phyloP scores from a whole-genome alignment of 2,113 vertebrate species.

The Ancistrus triradiatus region DNA sequence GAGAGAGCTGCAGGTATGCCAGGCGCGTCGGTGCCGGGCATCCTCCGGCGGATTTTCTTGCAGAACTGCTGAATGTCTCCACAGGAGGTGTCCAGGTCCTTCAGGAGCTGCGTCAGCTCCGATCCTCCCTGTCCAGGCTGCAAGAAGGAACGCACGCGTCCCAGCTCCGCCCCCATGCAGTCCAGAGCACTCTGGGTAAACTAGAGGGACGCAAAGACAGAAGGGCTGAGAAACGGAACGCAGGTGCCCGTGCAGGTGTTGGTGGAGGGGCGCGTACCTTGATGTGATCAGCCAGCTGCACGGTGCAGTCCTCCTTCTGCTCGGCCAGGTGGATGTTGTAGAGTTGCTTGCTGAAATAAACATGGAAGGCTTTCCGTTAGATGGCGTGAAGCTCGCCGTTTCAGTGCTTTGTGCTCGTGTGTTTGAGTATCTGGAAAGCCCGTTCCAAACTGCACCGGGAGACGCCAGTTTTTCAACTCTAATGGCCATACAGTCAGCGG shows the following conservation, averaged over 20 bases:
- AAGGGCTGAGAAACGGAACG: too few relatives aligned
- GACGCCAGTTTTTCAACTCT: too few relatives aligned
- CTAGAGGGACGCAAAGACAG: slow-evolving; percentile 55
- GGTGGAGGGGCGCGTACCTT: slow-evolving; percentile 48
- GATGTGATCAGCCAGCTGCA: slow-evolving; percentile 93
- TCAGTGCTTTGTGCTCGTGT: too few relatives aligned
- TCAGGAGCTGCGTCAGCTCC: slow-evolving; percentile 80
- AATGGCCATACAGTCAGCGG: too few relatives aligned
- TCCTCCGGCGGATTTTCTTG: slow-evolving; percentile 94
- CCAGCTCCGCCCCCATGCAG: slow-evolving; percentile 92
- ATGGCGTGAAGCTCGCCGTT: too few relatives aligned
- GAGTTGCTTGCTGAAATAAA: too few relatives aligned
- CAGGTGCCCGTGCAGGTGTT: neutral
- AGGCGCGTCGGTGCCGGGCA: slow-evolving; percentile 89
- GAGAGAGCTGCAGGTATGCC: slow-evolving; percentile 83
- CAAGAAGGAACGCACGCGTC: slow-evolving; percentile 83
- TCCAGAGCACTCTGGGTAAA: slow-evolving; percentile 96
- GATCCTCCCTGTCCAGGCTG: slow-evolving; percentile 85
- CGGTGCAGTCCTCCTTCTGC: slow-evolving; percentile 86
- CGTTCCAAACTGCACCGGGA: too few relatives aligned
- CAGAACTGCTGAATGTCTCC: slow-evolving; percentile 94
- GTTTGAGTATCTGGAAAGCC: too few relatives aligned
- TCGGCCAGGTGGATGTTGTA: slow-evolving; percentile 91
- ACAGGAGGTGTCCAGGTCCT: slow-evolving; percentile 91
- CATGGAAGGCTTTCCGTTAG: too few relatives aligned